Evolutionary conservation across 2,888 invertebrate genomes (phyloP), one percentile per base, ranked within the genome.

Genomic region (Drosophila histrio): DNA sequence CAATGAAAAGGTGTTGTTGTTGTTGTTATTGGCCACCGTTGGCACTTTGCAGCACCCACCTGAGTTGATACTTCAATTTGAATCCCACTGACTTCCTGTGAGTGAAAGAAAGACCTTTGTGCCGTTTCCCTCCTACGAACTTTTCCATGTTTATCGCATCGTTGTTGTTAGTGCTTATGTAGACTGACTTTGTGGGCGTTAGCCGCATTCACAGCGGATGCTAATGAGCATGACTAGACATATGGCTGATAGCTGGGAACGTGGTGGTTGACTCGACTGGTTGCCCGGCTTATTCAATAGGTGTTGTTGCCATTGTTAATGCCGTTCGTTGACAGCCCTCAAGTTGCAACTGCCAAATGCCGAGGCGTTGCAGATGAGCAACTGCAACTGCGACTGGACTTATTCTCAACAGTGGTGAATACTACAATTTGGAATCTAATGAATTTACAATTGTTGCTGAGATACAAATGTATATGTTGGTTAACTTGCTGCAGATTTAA

Each of bases 201-300:
- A 53, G 81, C 66, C 79, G 77, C 77, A 77, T 76, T 76, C 86
- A 72, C 79, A 65, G 84, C 73, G 76, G 79, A 82, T 82, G 82
- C 82, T 87, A 82, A 82, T 82, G 82, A 82, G 82, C 82, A 82
- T 82, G 82, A 82, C 82, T 82, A 82, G 85, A 87, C 82, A 80
- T 59, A 73, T 87, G 87, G 52, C 64, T 58, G 76, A 62, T 68
- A 60, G 54, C 28, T 77, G 72, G 34, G 22, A 68, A 56, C 32
- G 28, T 68, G 34, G 56, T 56, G 15, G 8, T 19, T 38, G 47
- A 5, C 39, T 41, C 36, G 15, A 4, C 17, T 5, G 3, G 28
- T 2, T 13, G 30, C 30, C 19, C 41, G 30, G 15, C 52, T 52
- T 38, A 43, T 44, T 54, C 24, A 47, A 43, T 41, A 62, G 62